These are phyloP conservation scores for Burhinus oedicnemus DNA, from an alignment of 2,113 vertebrate genomes.

Conservation along the genomic window DNA sequence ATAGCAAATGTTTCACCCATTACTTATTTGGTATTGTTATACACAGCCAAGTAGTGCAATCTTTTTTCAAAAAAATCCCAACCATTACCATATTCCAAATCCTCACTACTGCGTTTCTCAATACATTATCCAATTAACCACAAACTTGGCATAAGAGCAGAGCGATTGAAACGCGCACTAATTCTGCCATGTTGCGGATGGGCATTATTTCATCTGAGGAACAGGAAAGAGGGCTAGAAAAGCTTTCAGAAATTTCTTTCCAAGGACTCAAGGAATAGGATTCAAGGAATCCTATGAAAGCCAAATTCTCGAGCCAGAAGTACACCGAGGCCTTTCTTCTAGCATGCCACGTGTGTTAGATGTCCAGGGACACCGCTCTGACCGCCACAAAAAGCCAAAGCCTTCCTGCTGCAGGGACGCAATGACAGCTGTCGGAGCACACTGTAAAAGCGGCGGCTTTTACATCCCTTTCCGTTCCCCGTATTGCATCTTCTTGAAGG, in stretches of 20 bases:
- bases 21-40: not conserved
- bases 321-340: not conserved
- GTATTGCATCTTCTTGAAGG: not conserved
- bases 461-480: not conserved
- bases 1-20: not conserved
- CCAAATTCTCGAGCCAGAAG: not conserved
- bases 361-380: not conserved
- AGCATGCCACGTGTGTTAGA: fast-evolving
- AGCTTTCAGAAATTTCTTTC: not conserved
- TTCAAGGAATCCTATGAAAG: not conserved
- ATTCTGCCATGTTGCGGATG: not conserved
- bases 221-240: not conserved
- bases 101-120: not conserved
- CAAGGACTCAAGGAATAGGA: not conserved
- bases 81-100: not conserved
- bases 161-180: fast-evolving
- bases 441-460: not conserved
- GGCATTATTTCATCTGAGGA: not conserved
- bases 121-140: not conserved
- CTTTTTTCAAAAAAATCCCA: not conserved
- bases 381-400: not conserved
- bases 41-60: not conserved
- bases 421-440: fast-evolving
- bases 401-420: not conserved
- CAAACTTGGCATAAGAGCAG: not conserved